A percentile compares a stretch with the other conserved stretches of the same genome.
Evolutionary conservation across 2,888 invertebrate species (phyloP).

Genomic region (Melipona beecheii): DNA sequence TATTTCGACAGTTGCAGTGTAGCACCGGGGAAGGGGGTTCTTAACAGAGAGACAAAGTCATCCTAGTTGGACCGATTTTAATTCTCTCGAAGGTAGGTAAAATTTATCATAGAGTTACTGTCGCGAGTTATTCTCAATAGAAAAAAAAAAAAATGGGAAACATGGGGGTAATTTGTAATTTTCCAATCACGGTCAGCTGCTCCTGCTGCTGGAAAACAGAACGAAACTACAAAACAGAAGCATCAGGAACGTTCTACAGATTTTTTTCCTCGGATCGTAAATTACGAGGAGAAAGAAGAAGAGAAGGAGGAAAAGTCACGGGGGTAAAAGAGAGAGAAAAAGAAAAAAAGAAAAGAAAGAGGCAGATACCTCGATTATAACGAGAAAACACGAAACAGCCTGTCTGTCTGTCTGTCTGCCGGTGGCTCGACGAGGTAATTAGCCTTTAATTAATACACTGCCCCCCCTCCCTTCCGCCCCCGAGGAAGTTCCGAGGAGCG

Average conservation of each 20-base stretch:
- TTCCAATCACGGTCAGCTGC: no score
- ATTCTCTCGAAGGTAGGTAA: no score
- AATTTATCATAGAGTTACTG: no score
- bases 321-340: background rate
- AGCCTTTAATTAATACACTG: conserved; percentile 83
- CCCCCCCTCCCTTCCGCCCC: conserved; percentile 45
- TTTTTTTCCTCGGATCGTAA: background rate
- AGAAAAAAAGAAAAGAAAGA: background rate
- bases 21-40: no score
- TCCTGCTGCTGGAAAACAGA: background rate
- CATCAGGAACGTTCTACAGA: background rate
- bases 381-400: conserved; percentile 6
- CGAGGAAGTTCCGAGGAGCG: conserved; percentile 15
- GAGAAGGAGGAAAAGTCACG: background rate
- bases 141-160: no score
- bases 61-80: no score
- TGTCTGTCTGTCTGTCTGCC: conserved; percentile 42
- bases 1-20: no score
- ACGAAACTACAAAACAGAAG: background rate
- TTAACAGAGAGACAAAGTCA: no score
- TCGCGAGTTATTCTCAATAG: no score
- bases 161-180: no score
- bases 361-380: conserved; percentile 17
- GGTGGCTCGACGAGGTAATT: conserved; percentile 78
- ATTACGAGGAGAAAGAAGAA: background rate